Base-by-base conservation (phyloP, 1,140 invertebrate species). In the Acromyrmex heyeri region DNA sequence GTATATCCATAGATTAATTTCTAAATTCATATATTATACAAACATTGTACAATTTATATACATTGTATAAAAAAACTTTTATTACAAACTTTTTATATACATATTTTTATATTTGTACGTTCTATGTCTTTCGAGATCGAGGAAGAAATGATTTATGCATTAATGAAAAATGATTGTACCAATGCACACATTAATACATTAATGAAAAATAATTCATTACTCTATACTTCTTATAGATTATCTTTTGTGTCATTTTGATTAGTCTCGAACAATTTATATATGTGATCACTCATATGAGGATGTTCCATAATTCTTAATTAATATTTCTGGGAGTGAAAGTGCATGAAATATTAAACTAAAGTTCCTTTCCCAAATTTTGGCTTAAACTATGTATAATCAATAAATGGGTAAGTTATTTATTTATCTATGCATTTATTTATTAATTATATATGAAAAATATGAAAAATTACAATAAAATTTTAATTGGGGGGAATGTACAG, bases 51-150 rank as follows among this genome's bases (percentile, higher is more conserved):
- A 77, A 50, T 85, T 73, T 73, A 87, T 89, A 64, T 85, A 83
- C 61, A 88, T 12, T 85, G 67, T 82, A 44, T 78, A 78, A 86
- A 90, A 38, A 82, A 86, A 69, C 88, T 64, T 55, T 50, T 81
- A 55, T 82, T 64, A 21, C 57, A 73, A 70, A 72, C 8, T 10
- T 44, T 44, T 44, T 44, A 44, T 44, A 44, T 44, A 44, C 38
- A 27, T 85, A 55, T 21, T 65, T 89, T 85, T 89, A 34, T 88
- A 88, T 81, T 72, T 59, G 8, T 57, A 53, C 18, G 8, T 50
- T 70, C 55, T 88, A 76, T 62, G 3, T 38, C 16, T 48, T 44
- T 77, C 48, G 69, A 88, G 72, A 88, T 76, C 70, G 82, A 83
- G 67, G 8, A 57, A 57, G 2, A 73, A 61, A 55, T 61, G 8